These are phyloP conservation scores for Pyrocephalus nanus DNA, from an alignment of 2,797 vertebrate species.

Conservation along the genomic window DNA sequence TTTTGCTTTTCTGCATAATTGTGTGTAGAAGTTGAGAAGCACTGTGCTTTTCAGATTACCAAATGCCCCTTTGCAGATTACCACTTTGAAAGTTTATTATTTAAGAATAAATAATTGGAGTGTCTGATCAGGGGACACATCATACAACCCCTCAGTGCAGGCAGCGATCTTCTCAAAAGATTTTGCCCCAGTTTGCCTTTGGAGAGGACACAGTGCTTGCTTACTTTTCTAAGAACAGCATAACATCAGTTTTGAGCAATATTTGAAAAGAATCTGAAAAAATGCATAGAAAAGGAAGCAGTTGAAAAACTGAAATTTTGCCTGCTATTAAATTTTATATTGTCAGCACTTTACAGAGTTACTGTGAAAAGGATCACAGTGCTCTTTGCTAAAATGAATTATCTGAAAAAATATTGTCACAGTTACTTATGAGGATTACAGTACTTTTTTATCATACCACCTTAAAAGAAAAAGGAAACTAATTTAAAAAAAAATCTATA, in stretches of 20 bases:
- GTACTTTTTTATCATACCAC: background rate
- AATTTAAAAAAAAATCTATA: background rate
- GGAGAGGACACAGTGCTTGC: rapidly evolving
- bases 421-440: background rate
- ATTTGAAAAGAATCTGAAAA: background rate
- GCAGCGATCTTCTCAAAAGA: background rate
- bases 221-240: background rate
- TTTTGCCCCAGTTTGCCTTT: background rate
- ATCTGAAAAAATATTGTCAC: background rate
- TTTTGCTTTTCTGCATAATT: background rate
- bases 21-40: background rate
- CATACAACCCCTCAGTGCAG: background rate
- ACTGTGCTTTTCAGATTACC: background rate
- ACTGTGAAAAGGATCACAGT: background rate
- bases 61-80: background rate
- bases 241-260: background rate
- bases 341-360: background rate
- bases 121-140: background rate
- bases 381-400: background rate
- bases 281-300: background rate
- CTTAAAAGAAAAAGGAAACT: background rate
- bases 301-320: background rate
- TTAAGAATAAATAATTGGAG: background rate
- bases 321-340: background rate
- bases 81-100: background rate